Conservation (phyloP, 2,888 invertebrate species). For the Dynastes grantii region DNA sequence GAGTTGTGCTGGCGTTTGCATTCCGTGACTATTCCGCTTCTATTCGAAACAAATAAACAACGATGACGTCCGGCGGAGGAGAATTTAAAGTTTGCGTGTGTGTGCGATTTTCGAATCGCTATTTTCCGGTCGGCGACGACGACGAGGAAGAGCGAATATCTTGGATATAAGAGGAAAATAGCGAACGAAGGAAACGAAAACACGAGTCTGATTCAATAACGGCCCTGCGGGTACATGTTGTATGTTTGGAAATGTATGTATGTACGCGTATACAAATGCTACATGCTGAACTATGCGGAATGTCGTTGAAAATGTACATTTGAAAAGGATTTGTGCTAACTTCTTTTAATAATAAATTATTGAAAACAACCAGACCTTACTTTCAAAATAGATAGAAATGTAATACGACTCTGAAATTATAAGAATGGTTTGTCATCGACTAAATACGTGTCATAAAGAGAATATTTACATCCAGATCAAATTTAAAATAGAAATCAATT, state of each 20-base stretch:
- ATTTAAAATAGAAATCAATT: no score
- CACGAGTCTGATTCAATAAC: conserved; percentile 22
- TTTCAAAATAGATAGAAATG: no score
- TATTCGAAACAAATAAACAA: conserved; percentile 45
- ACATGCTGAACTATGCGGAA: not conserved
- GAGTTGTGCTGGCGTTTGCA: conserved; percentile 51
- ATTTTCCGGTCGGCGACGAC: conserved; percentile 21
- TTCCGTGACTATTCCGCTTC: conserved; percentile 45
- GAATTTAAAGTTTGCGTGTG: conserved; percentile 35
- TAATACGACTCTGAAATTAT: no score
- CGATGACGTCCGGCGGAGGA: conserved; percentile 17
- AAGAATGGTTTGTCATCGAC: no score
- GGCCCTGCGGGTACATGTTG: not conserved
- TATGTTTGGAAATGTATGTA: not conserved
- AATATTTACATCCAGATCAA: no score
- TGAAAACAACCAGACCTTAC: no score
- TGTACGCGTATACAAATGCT: not conserved
- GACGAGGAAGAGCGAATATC: not conserved
- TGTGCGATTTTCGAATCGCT: conserved; percentile 35
- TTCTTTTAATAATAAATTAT: no score
- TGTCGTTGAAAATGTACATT: no score
- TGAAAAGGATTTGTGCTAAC: no score
- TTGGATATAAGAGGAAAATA: no score
- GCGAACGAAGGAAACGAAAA: not conserved
- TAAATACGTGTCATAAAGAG: no score